Conservation (phyloP, 2,888 invertebrate genomes). For the Drosophila niveifrons region DNA sequence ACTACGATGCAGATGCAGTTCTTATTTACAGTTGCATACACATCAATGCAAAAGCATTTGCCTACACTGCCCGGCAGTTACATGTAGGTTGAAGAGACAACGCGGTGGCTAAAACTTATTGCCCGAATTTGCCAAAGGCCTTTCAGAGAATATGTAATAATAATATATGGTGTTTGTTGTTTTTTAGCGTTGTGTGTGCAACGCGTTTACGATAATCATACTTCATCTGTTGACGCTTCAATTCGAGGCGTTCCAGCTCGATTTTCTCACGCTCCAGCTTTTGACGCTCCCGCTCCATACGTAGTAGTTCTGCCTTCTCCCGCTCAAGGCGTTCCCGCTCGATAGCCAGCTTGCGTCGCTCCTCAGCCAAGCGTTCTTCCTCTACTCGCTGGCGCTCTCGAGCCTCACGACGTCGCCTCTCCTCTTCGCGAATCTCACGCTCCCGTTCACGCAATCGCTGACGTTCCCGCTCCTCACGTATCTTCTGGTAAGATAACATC, state of each 20-base stretch:
- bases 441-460: constrained; percentile 93
- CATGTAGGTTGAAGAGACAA: constrained; percentile 63
- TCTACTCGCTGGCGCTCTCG: constrained; percentile 94
- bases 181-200: constrained; percentile 59
- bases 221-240: constrained; percentile 92
- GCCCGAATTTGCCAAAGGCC: constrained; percentile 66
- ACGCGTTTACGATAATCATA: constrained; percentile 83
- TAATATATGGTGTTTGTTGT: constrained; percentile 68
- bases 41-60: constrained; percentile 56
- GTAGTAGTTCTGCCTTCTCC: constrained; percentile 93
- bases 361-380: constrained; percentile 92
- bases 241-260: constrained; percentile 92
- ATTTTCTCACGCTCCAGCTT: constrained; percentile 91
- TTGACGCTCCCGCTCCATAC: constrained; percentile 94
- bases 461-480: constrained; percentile 92
- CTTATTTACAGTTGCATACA: constrained; percentile 55
- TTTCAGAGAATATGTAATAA: constrained; percentile 48
- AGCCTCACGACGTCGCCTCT: constrained; percentile 91
- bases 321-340: constrained; percentile 95
- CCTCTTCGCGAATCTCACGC: constrained; percentile 91
- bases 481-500: constrained; percentile 92
- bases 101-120: constrained; percentile 70
- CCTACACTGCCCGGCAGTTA: constrained; percentile 50
- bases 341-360: constrained; percentile 91
- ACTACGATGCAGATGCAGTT: constrained; percentile 61